Conservation (phyloP, 2,797 vertebrate genomes). For the Chelidonichthys spinosus region DNA sequence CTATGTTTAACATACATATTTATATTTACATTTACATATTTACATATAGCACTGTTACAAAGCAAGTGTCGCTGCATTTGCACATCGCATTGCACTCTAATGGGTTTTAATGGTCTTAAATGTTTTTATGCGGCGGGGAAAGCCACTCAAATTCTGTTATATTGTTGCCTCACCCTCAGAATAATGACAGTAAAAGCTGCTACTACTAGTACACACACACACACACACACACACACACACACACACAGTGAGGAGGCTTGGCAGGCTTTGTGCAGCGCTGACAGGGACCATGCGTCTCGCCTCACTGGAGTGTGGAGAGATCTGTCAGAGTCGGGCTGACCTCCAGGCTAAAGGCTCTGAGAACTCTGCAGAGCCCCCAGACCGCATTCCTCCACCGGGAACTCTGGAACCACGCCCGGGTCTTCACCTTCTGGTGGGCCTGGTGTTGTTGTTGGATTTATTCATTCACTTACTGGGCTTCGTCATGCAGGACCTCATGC, state of each 20-base stretch:
- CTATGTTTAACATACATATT: too few species aligned
- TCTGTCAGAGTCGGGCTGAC: conserved; percentile 73
- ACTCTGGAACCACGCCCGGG: conserved; percentile 1
- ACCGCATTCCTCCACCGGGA: conserved; percentile 42
- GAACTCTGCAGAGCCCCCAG: conserved; percentile 40
- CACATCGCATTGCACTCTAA: too few species aligned
- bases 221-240: conserved; percentile 16
- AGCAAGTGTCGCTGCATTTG: too few species aligned
- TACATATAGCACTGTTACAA: too few species aligned
- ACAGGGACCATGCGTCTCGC: conserved; percentile 68
- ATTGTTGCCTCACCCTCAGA: too few species aligned
- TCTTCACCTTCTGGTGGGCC: neutral
- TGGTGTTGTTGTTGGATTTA: neutral
- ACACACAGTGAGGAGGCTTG: conserved; percentile 42
- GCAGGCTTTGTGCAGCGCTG: conserved; percentile 58
- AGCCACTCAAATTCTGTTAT: too few species aligned
- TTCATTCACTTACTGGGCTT: neutral
- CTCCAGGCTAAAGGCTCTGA: conserved; percentile 63
- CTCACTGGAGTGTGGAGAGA: conserved; percentile 73
- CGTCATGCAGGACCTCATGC: neutral
- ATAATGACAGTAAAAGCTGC: too few species aligned
- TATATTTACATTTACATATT: too few species aligned
- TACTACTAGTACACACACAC: conserved; percentile 10
- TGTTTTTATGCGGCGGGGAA: too few species aligned
- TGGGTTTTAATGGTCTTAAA: too few species aligned